Percentiles rank a stretch among this genome's conserved stretches.
These are phyloP conservation scores for Ciconia nigra DNA, from an alignment of 2,797 vertebrate species.

Conservation along the genomic window DNA sequence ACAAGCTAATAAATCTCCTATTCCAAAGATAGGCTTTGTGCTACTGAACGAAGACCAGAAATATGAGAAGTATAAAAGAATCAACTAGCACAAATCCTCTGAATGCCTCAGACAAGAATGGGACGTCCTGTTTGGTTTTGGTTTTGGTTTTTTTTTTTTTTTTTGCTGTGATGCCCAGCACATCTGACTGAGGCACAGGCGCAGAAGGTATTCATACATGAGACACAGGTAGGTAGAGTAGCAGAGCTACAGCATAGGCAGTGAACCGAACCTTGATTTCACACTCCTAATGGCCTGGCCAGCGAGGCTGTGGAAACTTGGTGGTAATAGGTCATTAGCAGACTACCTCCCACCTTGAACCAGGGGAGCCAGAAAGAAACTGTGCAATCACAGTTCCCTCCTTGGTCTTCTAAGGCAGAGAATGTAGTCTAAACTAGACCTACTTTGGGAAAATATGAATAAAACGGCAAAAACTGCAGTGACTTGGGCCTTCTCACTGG, in stretches of 20 bases:
- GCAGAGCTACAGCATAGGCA: background rate
- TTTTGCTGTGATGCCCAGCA: background rate
- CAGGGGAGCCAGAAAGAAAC: constrained; percentile 11
- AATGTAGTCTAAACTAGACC: background rate
- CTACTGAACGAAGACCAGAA: background rate
- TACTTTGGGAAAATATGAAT: constrained; percentile 18
- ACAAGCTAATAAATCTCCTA: background rate
- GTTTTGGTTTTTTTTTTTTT: background rate
- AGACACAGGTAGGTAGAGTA: background rate
- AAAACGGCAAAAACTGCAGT: background rate
- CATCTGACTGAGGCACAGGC: background rate
- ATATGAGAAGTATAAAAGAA: background rate
- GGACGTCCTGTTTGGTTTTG: background rate
- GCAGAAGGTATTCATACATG: background rate
- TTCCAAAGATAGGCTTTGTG: background rate
- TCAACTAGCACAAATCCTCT: background rate
- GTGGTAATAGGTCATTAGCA: background rate
- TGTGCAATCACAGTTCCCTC: background rate
- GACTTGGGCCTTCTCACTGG: background rate
- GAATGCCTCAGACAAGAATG: background rate
- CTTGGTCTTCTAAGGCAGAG: background rate
- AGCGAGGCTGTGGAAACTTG: background rate
- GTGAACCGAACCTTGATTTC: background rate
- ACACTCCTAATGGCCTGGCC: background rate
- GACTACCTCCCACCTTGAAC: constrained; percentile 35